Evolutionary conservation across 2,113 vertebrate species (phyloP), one percentile per base, ranked within the genome.

Genomic region (Gymnogyps californianus): DNA sequence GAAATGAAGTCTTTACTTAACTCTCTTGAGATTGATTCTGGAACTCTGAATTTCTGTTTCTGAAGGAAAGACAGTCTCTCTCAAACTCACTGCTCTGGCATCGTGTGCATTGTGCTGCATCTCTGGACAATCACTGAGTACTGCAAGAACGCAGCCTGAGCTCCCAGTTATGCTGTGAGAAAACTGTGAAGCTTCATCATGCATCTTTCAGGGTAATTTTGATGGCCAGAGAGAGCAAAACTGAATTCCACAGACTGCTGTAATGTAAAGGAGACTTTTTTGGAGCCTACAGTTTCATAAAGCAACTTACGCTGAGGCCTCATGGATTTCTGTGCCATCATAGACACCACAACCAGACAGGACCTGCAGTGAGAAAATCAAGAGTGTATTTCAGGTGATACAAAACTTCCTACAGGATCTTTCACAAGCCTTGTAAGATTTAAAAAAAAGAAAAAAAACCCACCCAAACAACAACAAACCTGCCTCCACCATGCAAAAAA

Each of bases 271-370:
- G 20, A 84, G 61, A 20, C 5, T 28, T 8, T 46, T 59, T 31
- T 51, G 13, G 32, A 70, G 54, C 17, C 13, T 46, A 15, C 3
- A 52, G 20, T 64, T 90, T 77, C 32, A 52, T 15, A 78, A 69
- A 74, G 38, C 47, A 75, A 97, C 99, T 98, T 97, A 99, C 99
- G 99, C 98, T 3, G 99, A 99, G 8, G 99, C 99, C 96, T 99
- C 99, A 1, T 99, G 99, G 83, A 99, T 98, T 98, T 99, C 99
- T 15, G 98, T 98, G 32, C 99, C 99, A 96, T 99, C 99, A 1
- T 98, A 99, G 58, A 99, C 99, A 29, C 99, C 99, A 57, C 99
- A 99, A 26, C 99, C 99, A 10, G 99, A 99, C 3, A 99, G 96
- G 52, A 99, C 98, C 99, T 99, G 97, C 58, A 83, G 77, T 54